A percentile compares a stretch with the other conserved stretches of the same genome.
Conservation (phyloP, 2,113 vertebrate genomes). For the Sinosuthora webbiana region DNA sequence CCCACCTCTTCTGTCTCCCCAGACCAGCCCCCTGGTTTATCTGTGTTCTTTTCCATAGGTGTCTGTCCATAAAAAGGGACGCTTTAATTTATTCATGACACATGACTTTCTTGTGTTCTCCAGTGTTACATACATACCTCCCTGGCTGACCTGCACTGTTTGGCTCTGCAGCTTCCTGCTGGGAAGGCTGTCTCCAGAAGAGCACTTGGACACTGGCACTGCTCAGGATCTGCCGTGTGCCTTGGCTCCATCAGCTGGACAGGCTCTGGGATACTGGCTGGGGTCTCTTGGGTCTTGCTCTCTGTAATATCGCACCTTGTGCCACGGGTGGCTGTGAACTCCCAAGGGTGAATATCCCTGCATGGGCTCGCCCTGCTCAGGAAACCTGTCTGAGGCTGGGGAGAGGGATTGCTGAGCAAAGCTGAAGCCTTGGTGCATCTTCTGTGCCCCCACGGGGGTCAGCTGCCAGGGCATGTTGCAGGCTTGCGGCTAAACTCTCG, state of each 20-base stretch:
- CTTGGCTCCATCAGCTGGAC: neutral
- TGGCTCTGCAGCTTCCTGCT: neutral
- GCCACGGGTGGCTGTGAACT: fast-evolving
- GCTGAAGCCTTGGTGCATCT: neutral
- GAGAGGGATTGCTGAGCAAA: neutral
- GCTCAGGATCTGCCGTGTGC: fast-evolving
- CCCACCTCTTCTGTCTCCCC: neutral
- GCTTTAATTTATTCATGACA: neutral
- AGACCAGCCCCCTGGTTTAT: neutral
- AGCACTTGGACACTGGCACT: neutral
- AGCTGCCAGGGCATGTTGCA: neutral
- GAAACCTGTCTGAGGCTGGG: no score
- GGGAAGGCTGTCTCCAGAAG: neutral
- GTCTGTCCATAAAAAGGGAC: neutral
- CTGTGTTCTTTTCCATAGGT: neutral
- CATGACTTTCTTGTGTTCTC: neutral
- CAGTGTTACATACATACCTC: neutral
- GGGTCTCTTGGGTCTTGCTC: neutral
- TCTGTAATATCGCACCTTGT: neutral
- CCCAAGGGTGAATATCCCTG: neutral
- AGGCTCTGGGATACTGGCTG: fast-evolving
- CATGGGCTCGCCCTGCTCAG: neutral
- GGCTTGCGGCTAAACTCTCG: neutral
- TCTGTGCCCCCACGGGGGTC: fast-evolving
- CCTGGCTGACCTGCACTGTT: neutral